Evolutionary conservation across 2,888 invertebrate species (phyloP).

Genomic region (Helicoverpa assulta): DNA sequence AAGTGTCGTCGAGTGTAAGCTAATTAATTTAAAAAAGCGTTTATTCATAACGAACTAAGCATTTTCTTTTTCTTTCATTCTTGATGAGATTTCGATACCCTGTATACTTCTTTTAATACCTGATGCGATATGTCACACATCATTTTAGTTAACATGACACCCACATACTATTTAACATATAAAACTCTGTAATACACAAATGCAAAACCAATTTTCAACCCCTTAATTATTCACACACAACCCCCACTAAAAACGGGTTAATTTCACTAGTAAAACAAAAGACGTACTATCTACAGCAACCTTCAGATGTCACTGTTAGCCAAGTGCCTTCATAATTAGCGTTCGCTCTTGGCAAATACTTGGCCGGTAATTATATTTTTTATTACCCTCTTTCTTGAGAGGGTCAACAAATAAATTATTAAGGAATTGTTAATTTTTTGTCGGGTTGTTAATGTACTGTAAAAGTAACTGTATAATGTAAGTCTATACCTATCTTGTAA

Average conservation of each 20-base stretch:
- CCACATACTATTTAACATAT: slow-evolving; percentile 21
- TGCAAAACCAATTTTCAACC: slow-evolving; percentile 60
- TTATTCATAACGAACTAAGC: too few relatives aligned
- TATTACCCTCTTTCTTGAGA: slow-evolving; percentile 66
- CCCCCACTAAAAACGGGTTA: slow-evolving; percentile 82
- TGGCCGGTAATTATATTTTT: slow-evolving; percentile 79
- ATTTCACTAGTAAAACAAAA: slow-evolving; percentile 83
- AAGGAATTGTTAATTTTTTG: slow-evolving; percentile 31
- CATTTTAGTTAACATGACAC: neutral
- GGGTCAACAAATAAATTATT: slow-evolving; percentile 57
- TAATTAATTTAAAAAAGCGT: too few relatives aligned
- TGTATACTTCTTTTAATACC: too few relatives aligned
- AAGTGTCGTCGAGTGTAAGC: too few relatives aligned
- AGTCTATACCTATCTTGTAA: too few relatives aligned
- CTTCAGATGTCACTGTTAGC: slow-evolving; percentile 61
- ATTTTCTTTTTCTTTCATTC: too few relatives aligned
- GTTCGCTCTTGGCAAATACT: slow-evolving; percentile 77
- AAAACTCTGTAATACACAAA: slow-evolving; percentile 36
- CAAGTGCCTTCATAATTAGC: slow-evolving; percentile 76
- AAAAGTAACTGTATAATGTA: neutral
- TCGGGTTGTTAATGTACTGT: slow-evolving; percentile 8
- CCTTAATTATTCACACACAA: slow-evolving; percentile 81
- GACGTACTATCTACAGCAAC: slow-evolving; percentile 67
- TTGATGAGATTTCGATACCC: too few relatives aligned
- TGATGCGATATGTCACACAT: neutral